These are phyloP conservation scores for Paratrypauchen microcephalus DNA, from an alignment of 2,797 vertebrate species.

Conservation along the genomic window DNA sequence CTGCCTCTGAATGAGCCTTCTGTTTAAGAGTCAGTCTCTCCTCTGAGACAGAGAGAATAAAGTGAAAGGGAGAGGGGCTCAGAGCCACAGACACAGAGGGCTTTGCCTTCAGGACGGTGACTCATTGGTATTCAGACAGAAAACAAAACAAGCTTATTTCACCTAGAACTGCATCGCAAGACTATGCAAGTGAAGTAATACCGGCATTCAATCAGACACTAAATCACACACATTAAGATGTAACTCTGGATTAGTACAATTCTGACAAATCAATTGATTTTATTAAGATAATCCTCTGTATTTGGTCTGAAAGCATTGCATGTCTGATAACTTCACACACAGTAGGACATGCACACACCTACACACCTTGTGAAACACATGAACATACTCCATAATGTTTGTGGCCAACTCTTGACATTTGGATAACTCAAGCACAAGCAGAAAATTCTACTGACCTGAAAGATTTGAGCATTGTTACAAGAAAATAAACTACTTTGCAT, in stretches of 20 bases:
- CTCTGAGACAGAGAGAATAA: slow-evolving; percentile 21
- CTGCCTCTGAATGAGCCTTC: slow-evolving; percentile 63
- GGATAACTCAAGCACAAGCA: slow-evolving; percentile 23
- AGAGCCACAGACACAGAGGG: slow-evolving; percentile 15
- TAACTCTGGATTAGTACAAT: not conserved
- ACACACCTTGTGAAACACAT: not conserved
- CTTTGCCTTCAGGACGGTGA: slow-evolving; percentile 30
- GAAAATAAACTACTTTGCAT: not conserved
- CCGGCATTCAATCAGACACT: not conserved
- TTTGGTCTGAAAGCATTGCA: not conserved
- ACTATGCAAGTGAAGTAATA: not conserved
- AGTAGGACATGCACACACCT: not conserved
- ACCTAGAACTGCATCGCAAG: not conserved
- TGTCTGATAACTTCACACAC: not conserved
- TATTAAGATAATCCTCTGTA: not conserved
- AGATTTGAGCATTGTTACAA: slow-evolving; percentile 19
- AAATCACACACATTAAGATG: not conserved
- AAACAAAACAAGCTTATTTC: not conserved
- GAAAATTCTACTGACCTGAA: slow-evolving; percentile 8
- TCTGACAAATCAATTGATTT: not conserved
- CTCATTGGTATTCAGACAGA: slow-evolving; percentile 19
- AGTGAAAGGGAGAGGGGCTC: slow-evolving; percentile 17
- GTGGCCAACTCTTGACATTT: slow-evolving; percentile 35
- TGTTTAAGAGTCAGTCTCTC: slow-evolving; percentile 69
- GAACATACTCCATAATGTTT: slow-evolving; percentile 2